Percentiles rank a stretch among this genome's conserved stretches.
Conservation (phyloP, 2,888 invertebrate genomes). For the Drosophila picticornis region DNA sequence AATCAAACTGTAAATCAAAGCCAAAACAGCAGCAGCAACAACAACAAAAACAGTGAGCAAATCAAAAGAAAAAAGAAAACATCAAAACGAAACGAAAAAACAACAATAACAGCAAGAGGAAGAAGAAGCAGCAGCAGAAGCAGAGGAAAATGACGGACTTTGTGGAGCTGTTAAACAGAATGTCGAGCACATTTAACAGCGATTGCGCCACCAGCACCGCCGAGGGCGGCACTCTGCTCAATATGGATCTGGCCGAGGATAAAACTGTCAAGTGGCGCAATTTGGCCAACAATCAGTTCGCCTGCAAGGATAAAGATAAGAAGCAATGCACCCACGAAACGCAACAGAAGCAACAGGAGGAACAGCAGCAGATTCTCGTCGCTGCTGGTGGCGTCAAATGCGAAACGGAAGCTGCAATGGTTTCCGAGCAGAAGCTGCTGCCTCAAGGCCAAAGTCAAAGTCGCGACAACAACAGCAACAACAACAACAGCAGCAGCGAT, state of each 20-base stretch:
- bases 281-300: constrained; percentile 84
- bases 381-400: constrained; percentile 49
- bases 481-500: constrained; percentile 22
- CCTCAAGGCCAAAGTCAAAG: constrained; percentile 44
- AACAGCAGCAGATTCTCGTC: constrained; percentile 8
- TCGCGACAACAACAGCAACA: constrained; percentile 27
- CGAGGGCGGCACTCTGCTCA: constrained; percentile 75
- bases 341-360: constrained; percentile 47
- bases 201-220: constrained; percentile 80
- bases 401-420: constrained; percentile 46
- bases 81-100: constrained; percentile 2
- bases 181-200: constrained; percentile 83
- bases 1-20: constrained; percentile 38
- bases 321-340: constrained; percentile 37
- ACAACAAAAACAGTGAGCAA: constrained; percentile 1
- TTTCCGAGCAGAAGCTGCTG: constrained; percentile 15
- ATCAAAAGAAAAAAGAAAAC: constrained; percentile 12
- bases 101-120: constrained; percentile 3
- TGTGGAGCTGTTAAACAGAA: constrained; percentile 83
- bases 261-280: constrained; percentile 85
- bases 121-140: background rate
- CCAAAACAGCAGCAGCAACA: constrained; percentile 1
- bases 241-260: constrained; percentile 83
- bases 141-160: constrained; percentile 81
- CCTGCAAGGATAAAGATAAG: constrained; percentile 82